Evolutionary conservation across 2,797 vertebrate species (phyloP).

Genomic region (Sparus aurata): DNA sequence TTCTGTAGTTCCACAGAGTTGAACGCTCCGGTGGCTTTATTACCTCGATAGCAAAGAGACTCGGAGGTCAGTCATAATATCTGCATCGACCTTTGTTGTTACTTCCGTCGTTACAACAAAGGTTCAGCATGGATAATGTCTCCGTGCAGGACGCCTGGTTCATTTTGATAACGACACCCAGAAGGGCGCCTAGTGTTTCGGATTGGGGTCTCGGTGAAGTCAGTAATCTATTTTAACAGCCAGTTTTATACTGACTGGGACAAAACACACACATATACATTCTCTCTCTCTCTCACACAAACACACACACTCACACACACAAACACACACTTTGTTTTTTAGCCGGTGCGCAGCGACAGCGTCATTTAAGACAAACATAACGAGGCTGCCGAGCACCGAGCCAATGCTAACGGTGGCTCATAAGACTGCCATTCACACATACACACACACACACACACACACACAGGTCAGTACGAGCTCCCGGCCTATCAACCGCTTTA

Average conservation of each 20-base stretch:
- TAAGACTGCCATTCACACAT: conserved; percentile 32
- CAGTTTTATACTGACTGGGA: conserved; percentile 33
- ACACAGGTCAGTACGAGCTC: conserved; percentile 4
- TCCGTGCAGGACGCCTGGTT: conserved; percentile 8
- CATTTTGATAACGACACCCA: conserved; percentile 47
- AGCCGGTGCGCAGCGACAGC: conserved; percentile 8
- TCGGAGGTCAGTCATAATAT: conserved; percentile 24
- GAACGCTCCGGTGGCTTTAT: conserved; percentile 1
- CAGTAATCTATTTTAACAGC: conserved; percentile 60
- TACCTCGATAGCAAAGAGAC: conserved; percentile 7
- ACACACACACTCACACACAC: conserved; percentile 13
- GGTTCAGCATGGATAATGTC: conserved; percentile 14
- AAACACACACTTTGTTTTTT: conserved; percentile 28
- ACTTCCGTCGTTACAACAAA: conserved; percentile 17
- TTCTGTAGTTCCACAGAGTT: background rate
- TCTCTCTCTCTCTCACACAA: too few relatives aligned
- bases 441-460: conserved; percentile 17
- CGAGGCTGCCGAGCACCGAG: conserved; percentile 22
- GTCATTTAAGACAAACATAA: conserved; percentile 59
- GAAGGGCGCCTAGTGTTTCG: conserved; percentile 5
- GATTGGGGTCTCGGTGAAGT: conserved; percentile 1
- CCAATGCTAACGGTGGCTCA: conserved; percentile 32
- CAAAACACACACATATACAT: conserved; percentile 18
- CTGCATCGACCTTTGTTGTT: conserved; percentile 28
- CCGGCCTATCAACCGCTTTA: conserved; percentile 4